phyloP scores from a whole-genome alignment of 2,113 vertebrate genomes.

The Phylloscopus whistleri region DNA sequence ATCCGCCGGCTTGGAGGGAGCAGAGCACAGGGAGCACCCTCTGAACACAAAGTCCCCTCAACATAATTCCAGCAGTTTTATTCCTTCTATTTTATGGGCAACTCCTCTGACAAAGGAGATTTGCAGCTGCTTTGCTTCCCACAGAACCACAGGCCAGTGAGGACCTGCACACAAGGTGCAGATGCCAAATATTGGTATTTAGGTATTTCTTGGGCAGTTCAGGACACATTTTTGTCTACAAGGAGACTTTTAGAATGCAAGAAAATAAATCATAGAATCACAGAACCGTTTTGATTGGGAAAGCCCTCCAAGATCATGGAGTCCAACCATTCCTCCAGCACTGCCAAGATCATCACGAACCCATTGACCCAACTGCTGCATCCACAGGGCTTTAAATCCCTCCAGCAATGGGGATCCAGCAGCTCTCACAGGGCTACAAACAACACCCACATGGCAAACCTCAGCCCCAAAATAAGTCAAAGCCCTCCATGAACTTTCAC shows the following conservation, averaged over 20 bases:
- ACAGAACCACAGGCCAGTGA: not conserved
- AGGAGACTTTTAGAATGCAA: not conserved
- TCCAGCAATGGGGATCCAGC: not conserved
- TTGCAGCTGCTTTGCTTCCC: not conserved
- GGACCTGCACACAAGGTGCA: not conserved
- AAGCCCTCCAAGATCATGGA: not conserved
- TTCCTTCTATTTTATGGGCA: not conserved
- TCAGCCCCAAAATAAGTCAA: not conserved
- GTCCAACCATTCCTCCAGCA: not conserved
- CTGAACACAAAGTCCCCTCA: not conserved
- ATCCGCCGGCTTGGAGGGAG: fast-evolving
- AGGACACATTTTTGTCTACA: not conserved
- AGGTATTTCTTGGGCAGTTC: not conserved
- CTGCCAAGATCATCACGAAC: not conserved
- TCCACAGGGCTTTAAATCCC: not conserved
- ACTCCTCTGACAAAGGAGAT: not conserved
- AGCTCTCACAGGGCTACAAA: not conserved
- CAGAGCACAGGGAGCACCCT: not conserved
- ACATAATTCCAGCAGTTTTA: not conserved
- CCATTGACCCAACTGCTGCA: not conserved
- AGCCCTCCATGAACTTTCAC: not conserved
- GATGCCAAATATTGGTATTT: fast-evolving
- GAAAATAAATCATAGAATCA: not conserved
- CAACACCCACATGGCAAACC: not conserved
- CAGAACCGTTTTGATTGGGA: not conserved